Evolutionary conservation across 2,797 vertebrate genomes (phyloP).

Genomic region (Lycodopsis pacificus): DNA sequence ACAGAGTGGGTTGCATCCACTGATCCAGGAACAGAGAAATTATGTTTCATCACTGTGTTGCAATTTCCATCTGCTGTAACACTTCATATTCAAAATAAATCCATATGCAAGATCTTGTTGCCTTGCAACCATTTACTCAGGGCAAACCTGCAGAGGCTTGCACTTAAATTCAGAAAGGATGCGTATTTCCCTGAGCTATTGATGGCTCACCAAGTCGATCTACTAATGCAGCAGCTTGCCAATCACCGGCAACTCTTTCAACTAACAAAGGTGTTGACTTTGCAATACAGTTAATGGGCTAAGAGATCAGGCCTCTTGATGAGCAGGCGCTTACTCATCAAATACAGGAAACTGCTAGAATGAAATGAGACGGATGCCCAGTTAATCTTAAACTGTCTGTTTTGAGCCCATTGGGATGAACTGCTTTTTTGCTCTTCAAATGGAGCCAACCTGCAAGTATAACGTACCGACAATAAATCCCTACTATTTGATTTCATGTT

Average conservation of each 20-base stretch:
- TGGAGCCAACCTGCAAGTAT: neutral
- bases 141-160: neutral
- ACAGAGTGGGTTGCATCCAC: neutral
- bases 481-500: neutral
- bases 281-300: constrained; percentile 35
- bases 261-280: constrained; percentile 45
- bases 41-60: neutral
- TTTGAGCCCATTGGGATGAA: neutral
- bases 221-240: constrained; percentile 38
- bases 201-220: constrained; percentile 36
- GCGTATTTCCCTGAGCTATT: constrained; percentile 15
- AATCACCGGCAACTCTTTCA: constrained; percentile 26
- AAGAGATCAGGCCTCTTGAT: constrained; percentile 24
- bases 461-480: neutral
- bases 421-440: neutral
- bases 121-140: constrained; percentile 2
- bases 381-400: neutral
- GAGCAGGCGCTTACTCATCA: constrained; percentile 32
- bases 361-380: neutral
- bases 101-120: neutral
- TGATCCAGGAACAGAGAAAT: neutral
- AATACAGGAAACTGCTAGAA: constrained; percentile 9
- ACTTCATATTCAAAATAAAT: neutral
- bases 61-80: neutral
- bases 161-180: neutral